These are phyloP conservation scores for Fissipunctia ypsillon DNA, from an alignment of 2,888 invertebrate species.

Conservation along the genomic window DNA sequence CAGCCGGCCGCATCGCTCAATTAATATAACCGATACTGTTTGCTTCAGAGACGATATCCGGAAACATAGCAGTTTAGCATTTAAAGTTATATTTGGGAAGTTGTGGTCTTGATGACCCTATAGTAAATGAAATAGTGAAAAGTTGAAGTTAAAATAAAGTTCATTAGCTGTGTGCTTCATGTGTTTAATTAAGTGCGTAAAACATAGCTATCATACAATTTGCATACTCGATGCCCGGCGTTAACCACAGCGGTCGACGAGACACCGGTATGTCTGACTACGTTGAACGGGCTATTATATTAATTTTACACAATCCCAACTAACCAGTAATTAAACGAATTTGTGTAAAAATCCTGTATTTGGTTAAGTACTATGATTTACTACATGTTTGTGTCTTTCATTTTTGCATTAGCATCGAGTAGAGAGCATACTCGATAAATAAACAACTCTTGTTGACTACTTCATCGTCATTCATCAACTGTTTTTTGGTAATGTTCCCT, in stretches of 20 bases:
- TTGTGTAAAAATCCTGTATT: neutral
- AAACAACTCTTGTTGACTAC: neutral
- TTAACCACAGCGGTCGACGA: slow-evolving; percentile 51
- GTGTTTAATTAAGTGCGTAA: slow-evolving; percentile 68
- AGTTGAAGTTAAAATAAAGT: slow-evolving; percentile 52
- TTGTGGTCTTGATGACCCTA: slow-evolving; percentile 48
- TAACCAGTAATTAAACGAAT: slow-evolving; percentile 8
- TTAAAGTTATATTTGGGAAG: slow-evolving; percentile 26
- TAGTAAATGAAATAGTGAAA: slow-evolving; percentile 54
- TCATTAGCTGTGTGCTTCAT: slow-evolving; percentile 52
- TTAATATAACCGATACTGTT: slow-evolving; percentile 65
- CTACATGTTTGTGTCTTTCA: neutral
- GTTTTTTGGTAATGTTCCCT: neutral
- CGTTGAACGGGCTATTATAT: slow-evolving; percentile 37
- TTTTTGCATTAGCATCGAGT: neutral
- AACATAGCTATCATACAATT: slow-evolving; percentile 61
- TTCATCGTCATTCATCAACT: neutral
- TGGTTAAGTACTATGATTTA: neutral
- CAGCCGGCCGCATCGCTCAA: slow-evolving; percentile 85
- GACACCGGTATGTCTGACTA: slow-evolving; percentile 48
- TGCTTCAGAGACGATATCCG: slow-evolving; percentile 24
- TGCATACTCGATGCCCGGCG: slow-evolving; percentile 59
- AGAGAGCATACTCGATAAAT: neutral
- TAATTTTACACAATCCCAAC: slow-evolving; percentile 31
- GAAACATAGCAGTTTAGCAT: slow-evolving; percentile 38